These are phyloP conservation scores for Ectropis crepuscularia DNA, from an alignment of 2,888 invertebrate species.

Conservation along the genomic window DNA sequence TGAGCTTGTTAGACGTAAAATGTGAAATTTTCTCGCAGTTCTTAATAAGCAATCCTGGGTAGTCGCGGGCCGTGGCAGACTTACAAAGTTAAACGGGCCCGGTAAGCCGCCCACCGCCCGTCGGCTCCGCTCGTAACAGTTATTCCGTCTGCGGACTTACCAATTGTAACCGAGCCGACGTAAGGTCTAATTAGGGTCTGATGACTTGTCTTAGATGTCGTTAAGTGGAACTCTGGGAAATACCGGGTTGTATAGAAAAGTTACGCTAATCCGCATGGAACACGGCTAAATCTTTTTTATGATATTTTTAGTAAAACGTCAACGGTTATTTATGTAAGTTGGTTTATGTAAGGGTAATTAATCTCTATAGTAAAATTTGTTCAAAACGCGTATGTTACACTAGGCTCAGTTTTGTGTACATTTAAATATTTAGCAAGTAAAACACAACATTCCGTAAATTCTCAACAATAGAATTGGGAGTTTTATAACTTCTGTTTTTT, in stretches of 20 bases:
- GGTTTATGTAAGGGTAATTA: too few relatives aligned
- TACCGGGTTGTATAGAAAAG: neutral
- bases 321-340: too few relatives aligned
- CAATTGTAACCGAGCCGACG: conserved; percentile 69
- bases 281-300: too few relatives aligned
- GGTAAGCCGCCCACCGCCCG: conserved; percentile 68
- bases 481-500: too few relatives aligned
- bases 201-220: conserved; percentile 40
- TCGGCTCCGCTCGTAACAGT: conserved; percentile 69
- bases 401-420: too few relatives aligned
- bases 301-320: too few relatives aligned
- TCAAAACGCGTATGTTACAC: too few relatives aligned
- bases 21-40: conserved; percentile 70
- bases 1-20: conserved; percentile 39
- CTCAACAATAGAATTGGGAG: too few relatives aligned
- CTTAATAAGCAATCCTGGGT: conserved; percentile 75
- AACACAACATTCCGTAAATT: too few relatives aligned
- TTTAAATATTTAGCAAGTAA: too few relatives aligned
- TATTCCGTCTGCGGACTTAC: conserved; percentile 83
- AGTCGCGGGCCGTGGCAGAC: conserved; percentile 69
- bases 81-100: conserved; percentile 79
- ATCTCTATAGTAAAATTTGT: too few relatives aligned
- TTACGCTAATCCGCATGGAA: neutral
- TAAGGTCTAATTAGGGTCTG: conserved; percentile 51
- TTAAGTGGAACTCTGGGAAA: conserved; percentile 15